phyloP scores from a whole-genome alignment of 2,888 invertebrate genomes.

The Drosophila koepferae region DNA sequence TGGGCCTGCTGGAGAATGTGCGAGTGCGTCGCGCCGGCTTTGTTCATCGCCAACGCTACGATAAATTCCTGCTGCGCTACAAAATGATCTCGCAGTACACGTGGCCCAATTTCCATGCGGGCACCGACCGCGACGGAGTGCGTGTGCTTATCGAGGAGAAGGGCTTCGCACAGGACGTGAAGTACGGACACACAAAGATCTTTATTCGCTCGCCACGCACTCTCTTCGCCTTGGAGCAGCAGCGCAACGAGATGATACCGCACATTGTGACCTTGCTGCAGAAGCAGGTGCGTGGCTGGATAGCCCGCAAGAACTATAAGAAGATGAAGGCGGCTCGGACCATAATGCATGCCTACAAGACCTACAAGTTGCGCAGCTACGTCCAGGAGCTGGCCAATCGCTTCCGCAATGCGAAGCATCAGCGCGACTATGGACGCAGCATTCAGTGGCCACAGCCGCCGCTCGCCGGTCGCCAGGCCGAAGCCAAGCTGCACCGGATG shows the following conservation, averaged over 20 bases:
- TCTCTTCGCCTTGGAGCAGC: conserved; percentile 94
- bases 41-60: conserved; percentile 97
- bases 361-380: conserved; percentile 91
- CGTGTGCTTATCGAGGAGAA: conserved; percentile 93
- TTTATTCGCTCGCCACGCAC: conserved; percentile 97
- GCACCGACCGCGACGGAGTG: conserved; percentile 92
- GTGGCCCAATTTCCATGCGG: conserved; percentile 97
- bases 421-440: conserved; percentile 91
- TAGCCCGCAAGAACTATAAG: conserved; percentile 92
- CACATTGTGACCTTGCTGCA: conserved; percentile 96
- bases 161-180: conserved; percentile 92
- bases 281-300: conserved; percentile 95
- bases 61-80: conserved; percentile 96
- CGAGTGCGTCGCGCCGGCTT: conserved; percentile 98
- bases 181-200: conserved; percentile 97
- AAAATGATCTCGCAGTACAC: conserved; percentile 98
- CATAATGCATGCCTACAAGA: conserved; percentile 92
- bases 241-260: conserved; percentile 94
- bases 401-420: conserved; percentile 88
- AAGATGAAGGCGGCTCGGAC: conserved; percentile 93
- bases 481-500: conserved; percentile 87
- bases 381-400: conserved; percentile 88
- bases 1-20: conserved; percentile 97
- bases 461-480: conserved; percentile 88
- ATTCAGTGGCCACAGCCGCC: conserved; percentile 94